Conservation (phyloP, 2,113 vertebrate genomes). For the Anolis sagrei region DNA sequence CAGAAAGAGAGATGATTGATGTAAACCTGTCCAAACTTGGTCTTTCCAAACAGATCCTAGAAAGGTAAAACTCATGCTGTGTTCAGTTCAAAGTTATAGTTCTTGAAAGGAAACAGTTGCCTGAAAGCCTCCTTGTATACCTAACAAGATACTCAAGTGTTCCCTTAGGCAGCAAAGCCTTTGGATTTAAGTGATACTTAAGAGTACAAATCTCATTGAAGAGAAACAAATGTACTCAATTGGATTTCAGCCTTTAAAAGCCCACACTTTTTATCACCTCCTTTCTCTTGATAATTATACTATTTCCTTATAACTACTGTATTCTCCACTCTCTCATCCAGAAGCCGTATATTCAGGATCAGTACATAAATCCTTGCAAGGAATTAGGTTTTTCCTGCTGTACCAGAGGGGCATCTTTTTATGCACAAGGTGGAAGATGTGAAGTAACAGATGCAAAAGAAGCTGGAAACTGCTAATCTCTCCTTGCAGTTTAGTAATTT, state of each 20-base stretch:
- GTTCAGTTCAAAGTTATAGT: background rate
- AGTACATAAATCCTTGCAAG: conserved; percentile 9
- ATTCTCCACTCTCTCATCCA: background rate
- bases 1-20: background rate
- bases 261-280: background rate
- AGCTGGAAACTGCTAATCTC: conserved; percentile 61
- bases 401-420: background rate
- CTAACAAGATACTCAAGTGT: background rate
- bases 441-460: conserved; percentile 44
- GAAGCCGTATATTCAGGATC: background rate
- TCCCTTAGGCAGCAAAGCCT: background rate
- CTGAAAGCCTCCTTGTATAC: background rate
- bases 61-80: background rate
- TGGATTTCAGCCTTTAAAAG: background rate
- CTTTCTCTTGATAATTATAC: background rate
- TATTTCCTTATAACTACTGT: background rate
- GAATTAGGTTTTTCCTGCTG: background rate
- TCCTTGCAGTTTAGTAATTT: conserved; percentile 62
- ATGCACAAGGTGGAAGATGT: conserved; percentile 24
- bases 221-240: background rate
- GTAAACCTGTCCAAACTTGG: background rate
- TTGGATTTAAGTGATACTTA: background rate
- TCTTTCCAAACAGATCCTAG: background rate
- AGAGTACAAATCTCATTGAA: background rate
- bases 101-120: background rate